These are phyloP conservation scores for Zygothrica quintamaculata DNA, from an alignment of 2,888 invertebrate genomes.

Conservation along the genomic window DNA sequence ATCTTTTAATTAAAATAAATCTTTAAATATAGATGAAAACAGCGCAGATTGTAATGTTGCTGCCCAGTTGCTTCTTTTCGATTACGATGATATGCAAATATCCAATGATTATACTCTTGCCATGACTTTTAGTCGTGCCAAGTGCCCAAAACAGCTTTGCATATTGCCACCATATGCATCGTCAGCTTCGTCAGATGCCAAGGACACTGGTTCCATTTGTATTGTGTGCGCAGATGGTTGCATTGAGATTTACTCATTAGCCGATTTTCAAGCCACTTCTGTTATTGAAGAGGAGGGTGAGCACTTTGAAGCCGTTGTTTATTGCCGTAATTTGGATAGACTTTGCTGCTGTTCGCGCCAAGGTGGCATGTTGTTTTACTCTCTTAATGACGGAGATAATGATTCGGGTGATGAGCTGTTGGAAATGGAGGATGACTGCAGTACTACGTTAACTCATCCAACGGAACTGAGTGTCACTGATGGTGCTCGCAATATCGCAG, in stretches of 20 bases:
- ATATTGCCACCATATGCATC: constrained; percentile 86
- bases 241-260: constrained; percentile 89
- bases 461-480: constrained; percentile 78
- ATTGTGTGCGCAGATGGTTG: constrained; percentile 91
- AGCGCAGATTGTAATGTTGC: constrained; percentile 74
- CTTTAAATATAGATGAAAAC: constrained; percentile 45
- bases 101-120: constrained; percentile 83
- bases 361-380: constrained; percentile 93
- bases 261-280: constrained; percentile 89
- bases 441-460: constrained; percentile 67
- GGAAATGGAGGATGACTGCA: constrained; percentile 88
- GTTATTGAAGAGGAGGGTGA: constrained; percentile 89
- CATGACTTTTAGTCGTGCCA: constrained; percentile 87
- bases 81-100: constrained; percentile 74
- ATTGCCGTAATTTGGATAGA: constrained; percentile 94
- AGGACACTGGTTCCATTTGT: constrained; percentile 88
- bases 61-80: constrained; percentile 80
- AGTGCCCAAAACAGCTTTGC: constrained; percentile 89
- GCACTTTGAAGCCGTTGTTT: constrained; percentile 92
- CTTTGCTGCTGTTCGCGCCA: constrained; percentile 92
- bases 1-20: background rate
- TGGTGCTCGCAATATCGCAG: constrained; percentile 51
- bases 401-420: constrained; percentile 89
- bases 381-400: constrained; percentile 89
- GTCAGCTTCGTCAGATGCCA: constrained; percentile 37